These are phyloP conservation scores for Falco novaeseelandiae DNA, from an alignment of 2,797 vertebrate species.

Conservation along the genomic window DNA sequence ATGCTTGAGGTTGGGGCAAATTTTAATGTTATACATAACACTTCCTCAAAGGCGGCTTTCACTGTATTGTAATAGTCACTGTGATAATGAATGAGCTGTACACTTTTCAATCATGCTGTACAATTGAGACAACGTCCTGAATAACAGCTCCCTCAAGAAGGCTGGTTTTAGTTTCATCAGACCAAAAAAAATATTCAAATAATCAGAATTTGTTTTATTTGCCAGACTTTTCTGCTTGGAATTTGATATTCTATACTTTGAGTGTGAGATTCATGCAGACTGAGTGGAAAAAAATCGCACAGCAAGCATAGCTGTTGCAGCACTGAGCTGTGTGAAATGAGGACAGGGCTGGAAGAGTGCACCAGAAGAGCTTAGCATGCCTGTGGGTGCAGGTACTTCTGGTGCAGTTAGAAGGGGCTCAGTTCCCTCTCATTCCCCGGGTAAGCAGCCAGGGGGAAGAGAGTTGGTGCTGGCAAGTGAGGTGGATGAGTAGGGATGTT, in stretches of 20 bases:
- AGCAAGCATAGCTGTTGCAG: neutral
- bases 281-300: fast-evolving
- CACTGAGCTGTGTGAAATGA: neutral
- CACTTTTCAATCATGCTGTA: neutral
- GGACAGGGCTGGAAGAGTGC: neutral
- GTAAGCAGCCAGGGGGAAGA: neutral
- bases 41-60: neutral
- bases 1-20: neutral
- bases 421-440: neutral
- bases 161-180: neutral
- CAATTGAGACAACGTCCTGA: neutral
- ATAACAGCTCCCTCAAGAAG: neutral
- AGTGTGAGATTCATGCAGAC: neutral
- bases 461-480: neutral
- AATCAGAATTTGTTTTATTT: neutral
- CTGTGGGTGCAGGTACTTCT: neutral
- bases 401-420: neutral
- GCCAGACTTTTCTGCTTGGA: neutral
- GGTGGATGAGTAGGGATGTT: neutral
- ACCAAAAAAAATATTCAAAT: neutral
- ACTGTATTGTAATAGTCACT: fast-evolving
- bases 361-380: fast-evolving
- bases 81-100: neutral
- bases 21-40: neutral
- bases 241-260: neutral